Evolutionary conservation across 2,888 invertebrate genomes (phyloP), one percentile per base, ranked within the genome.

Genomic region (Dolichopus griseipennis): DNA sequence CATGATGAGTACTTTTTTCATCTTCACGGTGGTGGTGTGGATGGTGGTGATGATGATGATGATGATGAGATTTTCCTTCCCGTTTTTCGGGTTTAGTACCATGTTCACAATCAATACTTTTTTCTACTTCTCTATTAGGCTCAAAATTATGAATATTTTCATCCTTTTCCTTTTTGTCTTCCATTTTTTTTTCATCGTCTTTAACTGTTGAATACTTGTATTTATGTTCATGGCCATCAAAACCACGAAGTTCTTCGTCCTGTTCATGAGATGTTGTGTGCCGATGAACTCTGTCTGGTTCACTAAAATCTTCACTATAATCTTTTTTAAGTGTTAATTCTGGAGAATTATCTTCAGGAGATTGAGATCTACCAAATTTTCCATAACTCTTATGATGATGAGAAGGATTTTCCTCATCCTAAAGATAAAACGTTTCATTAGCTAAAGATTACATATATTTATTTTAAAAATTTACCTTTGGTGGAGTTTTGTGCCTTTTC

Each of bases 401-500:
- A 7, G 72, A 72, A 68, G 67, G 66, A 63, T 73, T 75, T 12
- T 52, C 52, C 18, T 52, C 52, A 18, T 52, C 18, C 52, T 52
- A 52, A 52, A 52, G n/a, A n/a, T n/a, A n/a, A n/a, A 52, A 18
- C 18, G 20, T 41, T 12, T 12, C 4, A 18, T 18, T 12, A 52
- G 18, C 15, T 18, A 6, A 18, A 52, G 18, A 52, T 18, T 6
- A 41, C 3, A 5, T 5, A 37, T 1, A 52, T 52, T 18, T 52
- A 52, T 2, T 52, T 52, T 2, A 15, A 52, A 18, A 5, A 37
- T 67, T 68, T 21, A 71, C 66, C 67, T 76, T 75, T 69, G 76
- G 75, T 20, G 76, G 76, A 71, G 76, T 79, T 66, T 72, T 71
- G 41, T 76, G 78, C 37, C 76, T 76, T 67, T 78, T 76, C 3